These are phyloP conservation scores for Harlomillsia oculata DNA, from an alignment of 1,140 invertebrate genomes.

Conservation along the genomic window DNA sequence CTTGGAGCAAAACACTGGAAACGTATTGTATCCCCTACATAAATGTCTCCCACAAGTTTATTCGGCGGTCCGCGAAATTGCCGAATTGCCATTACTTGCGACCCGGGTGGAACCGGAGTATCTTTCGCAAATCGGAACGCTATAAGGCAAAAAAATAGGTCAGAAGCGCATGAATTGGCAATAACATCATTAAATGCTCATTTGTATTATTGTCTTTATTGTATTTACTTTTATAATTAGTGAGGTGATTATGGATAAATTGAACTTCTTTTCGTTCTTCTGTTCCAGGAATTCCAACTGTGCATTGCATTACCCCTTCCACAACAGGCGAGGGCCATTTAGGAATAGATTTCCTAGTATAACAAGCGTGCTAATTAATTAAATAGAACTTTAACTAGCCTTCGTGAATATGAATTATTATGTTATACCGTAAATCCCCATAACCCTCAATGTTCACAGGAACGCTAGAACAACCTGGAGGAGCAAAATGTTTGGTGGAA, in stretches of 20 bases:
- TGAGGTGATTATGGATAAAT: conserved; percentile 18
- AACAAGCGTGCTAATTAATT: neutral
- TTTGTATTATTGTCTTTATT: neutral
- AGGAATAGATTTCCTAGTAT: conserved; percentile 7
- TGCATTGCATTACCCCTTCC: conserved; percentile 15
- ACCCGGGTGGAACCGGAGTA: conserved; percentile 4
- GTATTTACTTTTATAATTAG: conserved; percentile 4
- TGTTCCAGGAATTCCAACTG: conserved; percentile 6
- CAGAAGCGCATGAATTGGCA: no score
- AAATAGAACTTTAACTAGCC: neutral
- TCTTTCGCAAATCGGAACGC: conserved; percentile 9
- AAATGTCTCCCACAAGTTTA: conserved; percentile 16
- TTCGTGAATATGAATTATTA: neutral
- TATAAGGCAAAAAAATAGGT: neutral
- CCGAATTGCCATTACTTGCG: conserved; percentile 11
- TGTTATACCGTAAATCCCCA: conserved; percentile 10
- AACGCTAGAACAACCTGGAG: conserved; percentile 18
- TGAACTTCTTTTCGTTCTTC: conserved; percentile 4
- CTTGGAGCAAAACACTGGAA: conserved; percentile 19
- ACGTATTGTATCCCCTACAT: conserved; percentile 11
- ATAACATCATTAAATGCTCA: neutral
- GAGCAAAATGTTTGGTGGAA: conserved; percentile 22
- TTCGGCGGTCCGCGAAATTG: conserved; percentile 14
- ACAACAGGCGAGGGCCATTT: conserved; percentile 14
- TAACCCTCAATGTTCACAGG: conserved; percentile 20